A percentile compares a stretch with the other conserved stretches of the same genome.
These are phyloP conservation scores for Dryobota labecula DNA, from an alignment of 2,888 invertebrate genomes.

Conservation along the genomic window DNA sequence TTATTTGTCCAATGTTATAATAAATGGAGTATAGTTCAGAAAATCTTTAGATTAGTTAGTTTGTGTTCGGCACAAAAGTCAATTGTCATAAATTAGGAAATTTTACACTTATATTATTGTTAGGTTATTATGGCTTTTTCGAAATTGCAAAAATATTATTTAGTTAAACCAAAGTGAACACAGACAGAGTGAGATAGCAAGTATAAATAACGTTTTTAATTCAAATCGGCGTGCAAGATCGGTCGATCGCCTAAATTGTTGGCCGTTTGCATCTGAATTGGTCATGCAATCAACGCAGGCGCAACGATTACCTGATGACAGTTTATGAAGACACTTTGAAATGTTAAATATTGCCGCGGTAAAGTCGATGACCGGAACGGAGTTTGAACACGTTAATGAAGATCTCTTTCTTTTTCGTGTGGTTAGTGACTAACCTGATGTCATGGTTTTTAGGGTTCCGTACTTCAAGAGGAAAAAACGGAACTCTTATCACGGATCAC, in stretches of 20 bases:
- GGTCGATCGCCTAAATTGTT: slow-evolving; percentile 38
- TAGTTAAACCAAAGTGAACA: neutral
- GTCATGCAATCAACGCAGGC: slow-evolving; percentile 15
- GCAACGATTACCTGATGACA: slow-evolving; percentile 15
- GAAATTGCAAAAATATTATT: slow-evolving; percentile 2
- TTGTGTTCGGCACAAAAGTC: slow-evolving; percentile 22
- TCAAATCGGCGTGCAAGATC: slow-evolving; percentile 36
- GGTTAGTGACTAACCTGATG: too few species aligned
- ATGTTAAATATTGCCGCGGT: slow-evolving; percentile 18
- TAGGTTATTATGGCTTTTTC: slow-evolving; percentile 9
- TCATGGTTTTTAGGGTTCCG: too few species aligned
- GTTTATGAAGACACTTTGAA: slow-evolving; percentile 13
- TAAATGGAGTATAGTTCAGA: too few species aligned
- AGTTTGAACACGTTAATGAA: neutral
- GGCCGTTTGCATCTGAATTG: slow-evolving; percentile 27
- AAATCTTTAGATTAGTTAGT: slow-evolving; percentile 20
- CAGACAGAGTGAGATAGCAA: slow-evolving; percentile 13
- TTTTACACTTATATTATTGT: slow-evolving; percentile 9
- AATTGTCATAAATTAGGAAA: slow-evolving; percentile 43
- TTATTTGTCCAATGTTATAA: too few species aligned
- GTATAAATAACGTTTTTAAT: slow-evolving; percentile 4
- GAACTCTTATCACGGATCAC: too few species aligned
- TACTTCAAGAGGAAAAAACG: too few species aligned
- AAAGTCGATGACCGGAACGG: slow-evolving; percentile 18
- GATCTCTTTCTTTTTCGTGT: too few species aligned